Conservation (phyloP, 2,888 invertebrate genomes). For the Petrolisthes manimaculis region DNA sequence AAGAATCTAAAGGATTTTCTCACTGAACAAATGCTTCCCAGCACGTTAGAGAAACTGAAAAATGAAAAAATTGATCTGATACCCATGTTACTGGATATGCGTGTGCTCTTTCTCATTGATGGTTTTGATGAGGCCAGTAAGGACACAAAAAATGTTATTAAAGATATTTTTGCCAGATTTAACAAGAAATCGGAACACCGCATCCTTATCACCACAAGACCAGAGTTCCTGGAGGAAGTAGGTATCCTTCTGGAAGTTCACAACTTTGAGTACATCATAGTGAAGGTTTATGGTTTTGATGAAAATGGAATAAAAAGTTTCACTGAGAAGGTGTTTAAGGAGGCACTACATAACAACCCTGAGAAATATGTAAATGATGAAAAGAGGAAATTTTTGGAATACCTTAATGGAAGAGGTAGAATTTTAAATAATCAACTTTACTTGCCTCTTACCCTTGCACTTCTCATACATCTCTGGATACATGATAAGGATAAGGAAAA, state of each 20-base stretch:
- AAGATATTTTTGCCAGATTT: slow-evolving; percentile 42
- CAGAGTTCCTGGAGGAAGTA: slow-evolving; percentile 22
- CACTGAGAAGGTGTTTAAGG: slow-evolving; percentile 39
- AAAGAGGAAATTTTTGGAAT: background rate
- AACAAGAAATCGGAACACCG: background rate
- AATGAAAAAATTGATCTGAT: slow-evolving; percentile 18
- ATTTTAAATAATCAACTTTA: slow-evolving; percentile 31
- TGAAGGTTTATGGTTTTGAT: slow-evolving; percentile 52
- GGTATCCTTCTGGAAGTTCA: background rate
- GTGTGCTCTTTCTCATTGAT: slow-evolving; percentile 47
- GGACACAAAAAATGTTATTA: background rate
- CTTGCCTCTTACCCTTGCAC: slow-evolving; percentile 40
- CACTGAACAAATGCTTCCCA: background rate
- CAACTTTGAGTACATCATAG: background rate
- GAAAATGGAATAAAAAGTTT: slow-evolving; percentile 15
- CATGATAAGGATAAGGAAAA: slow-evolving; percentile 4
- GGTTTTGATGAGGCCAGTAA: slow-evolving; percentile 45
- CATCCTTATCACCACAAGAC: slow-evolving; percentile 37
- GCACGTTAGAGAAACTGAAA: background rate
- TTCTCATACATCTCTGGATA: slow-evolving; percentile 46
- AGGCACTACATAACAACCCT: background rate
- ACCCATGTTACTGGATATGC: slow-evolving; percentile 15
- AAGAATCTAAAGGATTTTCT: slow-evolving; percentile 17
- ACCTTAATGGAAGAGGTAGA: slow-evolving; percentile 17
- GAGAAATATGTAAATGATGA: background rate